Evolutionary conservation across 2,797 vertebrate genomes (phyloP).

Genomic region (Sciurus carolinensis): DNA sequence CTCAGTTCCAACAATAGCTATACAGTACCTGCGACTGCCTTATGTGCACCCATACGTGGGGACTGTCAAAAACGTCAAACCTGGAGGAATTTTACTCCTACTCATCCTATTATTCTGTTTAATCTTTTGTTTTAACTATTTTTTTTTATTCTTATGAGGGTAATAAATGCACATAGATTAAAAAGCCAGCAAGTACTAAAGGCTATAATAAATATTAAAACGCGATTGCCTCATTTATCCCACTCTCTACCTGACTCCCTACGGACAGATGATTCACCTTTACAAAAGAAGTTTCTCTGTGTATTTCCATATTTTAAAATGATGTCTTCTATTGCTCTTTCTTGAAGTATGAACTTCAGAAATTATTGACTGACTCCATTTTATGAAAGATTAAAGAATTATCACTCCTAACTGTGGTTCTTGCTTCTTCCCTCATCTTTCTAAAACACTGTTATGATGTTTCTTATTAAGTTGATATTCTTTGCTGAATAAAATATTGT

Average conservation of each 20-base stretch:
- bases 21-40: background rate
- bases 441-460: background rate
- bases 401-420: background rate
- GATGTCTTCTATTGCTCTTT: background rate
- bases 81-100: slow-evolving; percentile 36
- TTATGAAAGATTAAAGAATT: slow-evolving; percentile 43
- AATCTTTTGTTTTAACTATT: slow-evolving; percentile 78
- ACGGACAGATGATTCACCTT: background rate
- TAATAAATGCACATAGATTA: slow-evolving; percentile 63
- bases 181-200: slow-evolving; percentile 66
- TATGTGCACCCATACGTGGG: background rate
- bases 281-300: background rate
- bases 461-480: background rate
- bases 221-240: background rate
- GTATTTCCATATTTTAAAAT: slow-evolving; percentile 27
- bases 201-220: slow-evolving; percentile 14
- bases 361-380: background rate
- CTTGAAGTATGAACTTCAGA: background rate
- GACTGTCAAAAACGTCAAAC: slow-evolving; percentile 69
- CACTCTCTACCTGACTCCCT: background rate
- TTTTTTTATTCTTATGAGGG: slow-evolving; percentile 54
- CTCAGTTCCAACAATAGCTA: slow-evolving; percentile 66
- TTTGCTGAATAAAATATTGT: background rate
- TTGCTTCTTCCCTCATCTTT: background rate
- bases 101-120: slow-evolving; percentile 76